Base-by-base conservation (phyloP, 2,113 vertebrate genomes). In the Carassius auratus region DNA sequence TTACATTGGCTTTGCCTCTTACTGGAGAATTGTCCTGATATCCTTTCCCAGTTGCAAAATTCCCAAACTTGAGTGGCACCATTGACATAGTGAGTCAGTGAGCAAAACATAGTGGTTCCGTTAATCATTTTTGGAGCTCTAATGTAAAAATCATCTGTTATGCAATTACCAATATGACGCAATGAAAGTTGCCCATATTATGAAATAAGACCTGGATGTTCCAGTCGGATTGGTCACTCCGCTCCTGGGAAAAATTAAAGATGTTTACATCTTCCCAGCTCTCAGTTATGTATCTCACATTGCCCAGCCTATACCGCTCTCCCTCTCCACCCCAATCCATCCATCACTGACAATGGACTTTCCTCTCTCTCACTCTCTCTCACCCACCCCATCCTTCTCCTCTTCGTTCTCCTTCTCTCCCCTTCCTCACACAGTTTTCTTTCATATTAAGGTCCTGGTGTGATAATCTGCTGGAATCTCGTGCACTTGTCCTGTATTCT, bases 401-500 rank as follows among this genome's bases (percentile, higher is more conserved):
- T 73, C 42, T 45, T 84, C 66, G n/a, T 36, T 84, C 61, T 76
- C n/a, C 52, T 62, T 73, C 71, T 85, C 81, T 84, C 71, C 17
- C 71, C 66, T 84, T 52, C 64, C 84, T 86, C 82, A 90, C 81
- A 89, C 71, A 87, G 84, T 89, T 90, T 88, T 84, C 85, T 81
- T 91, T 86, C 86, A 89, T 89, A 91, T 91, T 90, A 89, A 86
- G 57, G 83, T 86, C 87, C 86, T 87, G 86, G 86, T 48, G 85
- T 86, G 92, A 92, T 91, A 90, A 91, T 89, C 90, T 86, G 77
- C 87, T 82, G 91, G 92, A 93, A 93, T 94, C 90, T 92, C 88
- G 86, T 89, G 89, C 89, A 84, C 86, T 87, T 75, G 86, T 89
- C 92, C 91, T 89, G 87, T 89, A 93, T 95, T 93, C 92, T 93